Conservation (phyloP, 1,140 invertebrate genomes). For the Plutomurus gul region DNA sequence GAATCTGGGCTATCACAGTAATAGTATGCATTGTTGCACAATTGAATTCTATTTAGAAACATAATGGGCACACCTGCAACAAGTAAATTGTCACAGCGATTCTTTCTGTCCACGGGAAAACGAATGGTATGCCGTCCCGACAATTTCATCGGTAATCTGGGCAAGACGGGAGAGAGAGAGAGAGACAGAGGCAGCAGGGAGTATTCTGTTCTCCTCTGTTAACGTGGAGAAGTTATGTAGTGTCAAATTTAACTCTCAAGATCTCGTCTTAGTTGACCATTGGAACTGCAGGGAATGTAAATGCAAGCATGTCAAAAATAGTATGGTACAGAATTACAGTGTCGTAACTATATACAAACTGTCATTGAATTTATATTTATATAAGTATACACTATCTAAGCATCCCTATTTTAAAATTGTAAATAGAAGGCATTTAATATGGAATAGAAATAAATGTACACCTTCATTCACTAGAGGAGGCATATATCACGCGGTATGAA, state of each 20-base stretch:
- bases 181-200: background rate
- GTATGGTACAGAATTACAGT: too few relatives aligned
- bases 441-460: background rate
- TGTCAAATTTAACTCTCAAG: background rate
- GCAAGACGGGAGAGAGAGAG: background rate
- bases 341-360: too few relatives aligned
- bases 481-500: constrained; percentile 6
- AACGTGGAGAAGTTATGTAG: background rate
- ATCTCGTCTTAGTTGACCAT: background rate
- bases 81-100: background rate
- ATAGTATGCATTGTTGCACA: too few relatives aligned
- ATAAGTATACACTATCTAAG: too few relatives aligned
- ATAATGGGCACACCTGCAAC: too few relatives aligned
- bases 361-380: too few relatives aligned
- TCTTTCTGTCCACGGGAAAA: background rate
- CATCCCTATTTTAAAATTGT: too few relatives aligned
- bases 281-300: background rate
- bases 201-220: background rate
- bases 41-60: too few relatives aligned
- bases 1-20: too few relatives aligned
- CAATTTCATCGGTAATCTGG: background rate
- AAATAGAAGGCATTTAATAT: too few relatives aligned
- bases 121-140: background rate
- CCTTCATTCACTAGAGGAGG: background rate
- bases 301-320: too few relatives aligned